These are phyloP conservation scores for Microcaecilia unicolor DNA, from an alignment of 2,797 vertebrate genomes.

Conservation along the genomic window DNA sequence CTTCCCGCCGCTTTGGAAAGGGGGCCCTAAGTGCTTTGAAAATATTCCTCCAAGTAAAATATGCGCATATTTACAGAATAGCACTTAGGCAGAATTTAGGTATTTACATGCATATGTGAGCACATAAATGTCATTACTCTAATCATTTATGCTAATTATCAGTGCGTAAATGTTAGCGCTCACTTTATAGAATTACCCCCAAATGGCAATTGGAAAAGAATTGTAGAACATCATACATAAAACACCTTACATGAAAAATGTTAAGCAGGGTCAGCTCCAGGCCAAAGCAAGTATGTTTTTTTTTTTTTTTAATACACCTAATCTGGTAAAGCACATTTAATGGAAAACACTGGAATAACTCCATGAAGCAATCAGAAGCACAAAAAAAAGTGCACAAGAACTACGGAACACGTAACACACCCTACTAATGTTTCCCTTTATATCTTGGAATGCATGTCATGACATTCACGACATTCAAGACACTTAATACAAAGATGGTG, in stretches of 20 bases:
- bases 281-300: constrained; percentile 38
- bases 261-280: constrained; percentile 60
- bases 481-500: constrained; percentile 10
- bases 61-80: too few relatives aligned
- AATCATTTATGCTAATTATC: too few relatives aligned
- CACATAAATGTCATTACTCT: too few relatives aligned
- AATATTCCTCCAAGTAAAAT: too few relatives aligned
- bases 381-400: neutral
- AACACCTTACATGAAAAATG: constrained; percentile 50
- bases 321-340: constrained; percentile 32
- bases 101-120: too few relatives aligned
- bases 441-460: constrained; percentile 7
- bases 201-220: constrained; percentile 1
- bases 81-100: too few relatives aligned
- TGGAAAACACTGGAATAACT: constrained; percentile 45
- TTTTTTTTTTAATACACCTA: constrained; percentile 19
- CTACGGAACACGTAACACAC: constrained; percentile 9
- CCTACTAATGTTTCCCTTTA: constrained; percentile 20
- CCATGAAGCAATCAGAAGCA: constrained; percentile 7
- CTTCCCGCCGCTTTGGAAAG: too few relatives aligned
- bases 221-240: constrained; percentile 33
- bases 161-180: too few relatives aligned
- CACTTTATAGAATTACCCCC: too few relatives aligned
- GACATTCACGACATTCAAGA: constrained; percentile 17
- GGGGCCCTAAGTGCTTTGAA: too few relatives aligned